A percentile compares a stretch with the other conserved stretches of the same genome.
Conservation (phyloP, 2,797 vertebrate species). For the Pterois miles region DNA sequence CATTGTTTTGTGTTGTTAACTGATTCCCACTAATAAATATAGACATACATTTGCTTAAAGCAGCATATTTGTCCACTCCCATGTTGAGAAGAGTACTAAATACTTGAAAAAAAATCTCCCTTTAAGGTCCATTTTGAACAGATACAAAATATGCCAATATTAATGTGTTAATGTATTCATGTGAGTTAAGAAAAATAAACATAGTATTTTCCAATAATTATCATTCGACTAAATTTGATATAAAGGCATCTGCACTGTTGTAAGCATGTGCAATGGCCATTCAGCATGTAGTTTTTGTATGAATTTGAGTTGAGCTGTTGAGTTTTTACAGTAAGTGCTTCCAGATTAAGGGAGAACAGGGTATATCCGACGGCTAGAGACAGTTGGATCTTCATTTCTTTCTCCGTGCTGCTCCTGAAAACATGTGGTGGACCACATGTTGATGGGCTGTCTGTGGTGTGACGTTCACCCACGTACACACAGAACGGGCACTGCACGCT, state of each 20-base stretch:
- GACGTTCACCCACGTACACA: slow-evolving; percentile 15
- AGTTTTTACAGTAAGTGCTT: slow-evolving; percentile 40
- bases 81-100: too few relatives aligned
- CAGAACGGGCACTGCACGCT: slow-evolving; percentile 20
- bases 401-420: slow-evolving; percentile 31
- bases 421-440: slow-evolving; percentile 54
- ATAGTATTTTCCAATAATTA: not conserved
- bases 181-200: too few relatives aligned
- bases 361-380: slow-evolving; percentile 41
- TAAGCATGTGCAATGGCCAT: not conserved
- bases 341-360: slow-evolving; percentile 42
- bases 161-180: too few relatives aligned
- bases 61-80: too few relatives aligned
- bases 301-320: slow-evolving; percentile 3
- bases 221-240: not conserved
- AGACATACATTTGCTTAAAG: too few relatives aligned
- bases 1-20: too few relatives aligned
- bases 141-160: too few relatives aligned
- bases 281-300: slow-evolving; percentile 6
- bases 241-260: not conserved
- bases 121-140: not conserved
- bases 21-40: too few relatives aligned
- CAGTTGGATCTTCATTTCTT: slow-evolving; percentile 32
- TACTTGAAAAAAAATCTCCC: too few relatives aligned
- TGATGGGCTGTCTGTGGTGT: slow-evolving; percentile 46